phyloP scores from a whole-genome alignment of 2,113 vertebrate species.

The Orthonyx spaldingii region DNA sequence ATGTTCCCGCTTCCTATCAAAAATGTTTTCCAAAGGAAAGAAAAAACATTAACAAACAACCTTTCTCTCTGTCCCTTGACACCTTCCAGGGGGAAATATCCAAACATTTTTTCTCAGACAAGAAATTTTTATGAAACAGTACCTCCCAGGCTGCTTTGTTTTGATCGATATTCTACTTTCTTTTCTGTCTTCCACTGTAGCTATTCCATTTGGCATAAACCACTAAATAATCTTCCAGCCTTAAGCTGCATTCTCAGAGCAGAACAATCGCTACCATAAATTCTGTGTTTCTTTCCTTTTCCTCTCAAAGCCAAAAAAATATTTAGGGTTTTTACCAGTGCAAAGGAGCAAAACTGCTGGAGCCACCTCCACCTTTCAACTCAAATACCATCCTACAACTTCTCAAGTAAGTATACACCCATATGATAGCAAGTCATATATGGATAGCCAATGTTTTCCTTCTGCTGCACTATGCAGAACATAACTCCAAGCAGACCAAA shows the following conservation, averaged over 20 bases:
- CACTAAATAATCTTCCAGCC: neutral
- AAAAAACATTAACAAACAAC: neutral
- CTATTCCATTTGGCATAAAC: neutral
- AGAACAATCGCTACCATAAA: neutral
- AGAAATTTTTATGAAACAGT: neutral
- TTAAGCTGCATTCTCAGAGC: neutral
- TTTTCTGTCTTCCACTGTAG: neutral
- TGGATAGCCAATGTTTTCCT: neutral
- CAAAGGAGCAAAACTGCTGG: neutral
- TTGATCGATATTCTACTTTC: neutral
- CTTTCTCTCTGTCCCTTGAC: neutral
- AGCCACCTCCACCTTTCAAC: neutral
- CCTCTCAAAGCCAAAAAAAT: neutral
- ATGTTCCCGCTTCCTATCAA: neutral
- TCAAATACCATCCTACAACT: neutral
- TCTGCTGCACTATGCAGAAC: neutral
- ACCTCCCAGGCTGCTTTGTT: neutral
- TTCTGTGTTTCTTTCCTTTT: neutral
- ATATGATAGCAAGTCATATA: neutral
- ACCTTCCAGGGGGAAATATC: neutral
- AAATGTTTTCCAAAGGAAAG: neutral
- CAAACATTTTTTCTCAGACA: neutral
- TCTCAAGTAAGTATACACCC: neutral
- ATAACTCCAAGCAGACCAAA: neutral
- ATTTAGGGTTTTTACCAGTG: neutral